Conservation (phyloP, 1,140 invertebrate species). For the Bathynomus jamesi region DNA sequence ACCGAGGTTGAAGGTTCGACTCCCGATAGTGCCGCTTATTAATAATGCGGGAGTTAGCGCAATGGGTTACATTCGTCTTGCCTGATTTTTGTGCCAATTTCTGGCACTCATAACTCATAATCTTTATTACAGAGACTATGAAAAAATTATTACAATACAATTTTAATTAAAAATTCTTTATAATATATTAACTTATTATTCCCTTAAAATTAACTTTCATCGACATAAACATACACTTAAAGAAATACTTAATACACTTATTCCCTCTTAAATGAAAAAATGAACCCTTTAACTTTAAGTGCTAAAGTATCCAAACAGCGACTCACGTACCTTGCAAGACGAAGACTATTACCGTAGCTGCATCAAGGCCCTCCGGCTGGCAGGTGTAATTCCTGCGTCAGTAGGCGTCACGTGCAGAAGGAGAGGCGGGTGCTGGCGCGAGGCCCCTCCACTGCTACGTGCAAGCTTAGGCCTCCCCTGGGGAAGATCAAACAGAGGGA, state of each 20-base stretch:
- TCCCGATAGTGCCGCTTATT: too few relatives aligned
- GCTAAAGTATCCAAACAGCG: too few relatives aligned
- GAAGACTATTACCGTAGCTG: constrained; percentile 7
- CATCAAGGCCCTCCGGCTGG: constrained; percentile 4
- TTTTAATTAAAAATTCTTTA: background rate
- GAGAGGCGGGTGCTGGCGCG: constrained; percentile 10
- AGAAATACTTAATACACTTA: background rate
- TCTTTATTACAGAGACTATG: too few relatives aligned
- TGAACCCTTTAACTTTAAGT: too few relatives aligned
- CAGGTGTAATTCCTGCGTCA: constrained; percentile 18
- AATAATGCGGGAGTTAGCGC: too few relatives aligned
- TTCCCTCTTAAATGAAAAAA: background rate
- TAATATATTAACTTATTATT: background rate
- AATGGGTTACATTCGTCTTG: too few relatives aligned
- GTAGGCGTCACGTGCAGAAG: constrained; percentile 11
- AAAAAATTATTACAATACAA: background rate
- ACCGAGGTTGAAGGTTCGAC: too few relatives aligned
- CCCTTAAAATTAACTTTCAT: background rate
- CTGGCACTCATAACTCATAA: too few relatives aligned
- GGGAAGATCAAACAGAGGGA: too few relatives aligned
- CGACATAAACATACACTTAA: background rate
- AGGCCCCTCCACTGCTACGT: constrained; percentile 10
- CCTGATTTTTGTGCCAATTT: too few relatives aligned
- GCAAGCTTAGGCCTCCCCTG: constrained; percentile 13
- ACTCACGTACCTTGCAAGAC: constrained; percentile 17